phyloP scores from a whole-genome alignment of 2,113 vertebrate species.

The Mormyrus lacerda region DNA sequence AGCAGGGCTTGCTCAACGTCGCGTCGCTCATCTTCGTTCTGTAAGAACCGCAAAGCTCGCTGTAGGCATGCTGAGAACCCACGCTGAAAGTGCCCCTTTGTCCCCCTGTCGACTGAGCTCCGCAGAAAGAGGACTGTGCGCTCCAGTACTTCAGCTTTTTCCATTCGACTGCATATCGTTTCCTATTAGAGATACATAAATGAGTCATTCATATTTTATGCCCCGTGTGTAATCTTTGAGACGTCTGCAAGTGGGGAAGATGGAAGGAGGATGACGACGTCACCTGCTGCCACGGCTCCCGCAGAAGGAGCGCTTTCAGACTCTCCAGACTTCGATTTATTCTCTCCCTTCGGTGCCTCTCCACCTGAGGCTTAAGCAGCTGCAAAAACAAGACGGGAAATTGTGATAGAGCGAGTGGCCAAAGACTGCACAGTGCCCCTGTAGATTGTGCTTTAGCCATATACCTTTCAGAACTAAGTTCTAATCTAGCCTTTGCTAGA shows the following conservation, averaged over 20 bases:
- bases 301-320: slow-evolving; percentile 61
- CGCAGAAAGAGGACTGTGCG: slow-evolving; percentile 55
- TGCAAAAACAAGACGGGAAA: slow-evolving; percentile 23
- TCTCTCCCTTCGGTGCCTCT: slow-evolving; percentile 68
- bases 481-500: background rate
- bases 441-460: background rate
- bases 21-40: slow-evolving; percentile 31
- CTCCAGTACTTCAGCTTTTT: slow-evolving; percentile 75
- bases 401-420: background rate
- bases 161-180: slow-evolving; percentile 58
- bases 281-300: slow-evolving; percentile 61
- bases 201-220: background rate
- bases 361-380: slow-evolving; percentile 70
- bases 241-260: background rate
- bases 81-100: background rate
- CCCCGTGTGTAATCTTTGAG: background rate
- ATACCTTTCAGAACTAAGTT: background rate
- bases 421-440: background rate
- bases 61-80: slow-evolving; percentile 55
- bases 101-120: background rate
- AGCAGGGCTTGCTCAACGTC: slow-evolving; percentile 29
- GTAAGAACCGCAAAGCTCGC: slow-evolving; percentile 48
- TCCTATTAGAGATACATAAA: slow-evolving; percentile 42
- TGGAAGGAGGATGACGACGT: slow-evolving; percentile 21
- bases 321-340: slow-evolving; percentile 71